These are phyloP conservation scores for Parapsyche elsis DNA, from an alignment of 1,140 invertebrate species.

Conservation along the genomic window DNA sequence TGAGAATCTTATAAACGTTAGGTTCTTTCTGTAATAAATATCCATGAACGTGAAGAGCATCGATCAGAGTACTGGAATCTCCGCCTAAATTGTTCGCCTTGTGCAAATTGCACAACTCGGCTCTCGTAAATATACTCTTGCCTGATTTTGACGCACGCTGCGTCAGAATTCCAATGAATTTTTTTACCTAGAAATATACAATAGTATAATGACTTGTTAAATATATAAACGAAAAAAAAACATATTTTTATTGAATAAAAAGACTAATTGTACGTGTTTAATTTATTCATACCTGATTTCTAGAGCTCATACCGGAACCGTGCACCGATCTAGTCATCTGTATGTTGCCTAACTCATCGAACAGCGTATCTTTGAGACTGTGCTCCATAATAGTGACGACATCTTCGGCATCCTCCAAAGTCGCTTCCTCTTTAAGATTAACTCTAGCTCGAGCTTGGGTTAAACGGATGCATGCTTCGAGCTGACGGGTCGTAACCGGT, in stretches of 20 bases:
- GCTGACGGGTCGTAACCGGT: conserved; percentile 85
- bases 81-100: conserved; percentile 74
- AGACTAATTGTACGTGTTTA: no score
- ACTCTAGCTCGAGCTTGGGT: conserved; percentile 88
- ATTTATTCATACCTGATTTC: conserved; percentile 68
- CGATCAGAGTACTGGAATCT: conserved; percentile 75
- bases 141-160: conserved; percentile 71
- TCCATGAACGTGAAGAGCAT: conserved; percentile 84
- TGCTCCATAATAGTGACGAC: conserved; percentile 87
- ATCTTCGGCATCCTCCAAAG: conserved; percentile 83
- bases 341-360: conserved; percentile 76
- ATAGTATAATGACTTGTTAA: neutral
- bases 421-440: conserved; percentile 85
- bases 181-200: conserved; percentile 69
- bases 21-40: conserved; percentile 85
- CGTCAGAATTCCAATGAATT: conserved; percentile 79
- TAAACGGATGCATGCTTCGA: conserved; percentile 89
- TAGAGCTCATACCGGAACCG: conserved; percentile 79
- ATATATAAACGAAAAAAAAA: no score
- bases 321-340: conserved; percentile 78
- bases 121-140: conserved; percentile 78
- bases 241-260: neutral
- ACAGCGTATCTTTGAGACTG: conserved; percentile 81
- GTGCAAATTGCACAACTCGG: conserved; percentile 77
- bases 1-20: conserved; percentile 76